Percentiles rank a stretch among this genome's conserved stretches.
Evolutionary conservation across 2,797 vertebrate species (phyloP).

Genomic region (Enteromius trimaculatus): DNA sequence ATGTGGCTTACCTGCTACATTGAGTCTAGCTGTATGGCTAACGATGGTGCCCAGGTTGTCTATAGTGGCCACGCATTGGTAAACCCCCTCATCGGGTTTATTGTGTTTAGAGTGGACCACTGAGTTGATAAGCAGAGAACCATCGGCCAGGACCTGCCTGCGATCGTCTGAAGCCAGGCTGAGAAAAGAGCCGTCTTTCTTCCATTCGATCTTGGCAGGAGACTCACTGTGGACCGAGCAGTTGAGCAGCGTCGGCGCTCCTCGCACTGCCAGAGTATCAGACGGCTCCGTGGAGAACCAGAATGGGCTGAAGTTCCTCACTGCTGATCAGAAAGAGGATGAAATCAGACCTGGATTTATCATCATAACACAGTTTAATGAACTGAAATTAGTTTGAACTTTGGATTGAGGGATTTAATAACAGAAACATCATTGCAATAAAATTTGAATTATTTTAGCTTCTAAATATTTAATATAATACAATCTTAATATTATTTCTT

Average conservation of each 20-base stretch:
- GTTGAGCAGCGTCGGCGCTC: constrained; percentile 86
- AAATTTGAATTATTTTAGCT: not conserved
- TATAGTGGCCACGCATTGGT: constrained; percentile 94
- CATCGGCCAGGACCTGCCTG: constrained; percentile 86
- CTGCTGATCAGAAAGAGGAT: constrained; percentile 66
- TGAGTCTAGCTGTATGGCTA: constrained; percentile 90
- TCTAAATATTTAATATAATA: not conserved
- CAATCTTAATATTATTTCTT: not conserved
- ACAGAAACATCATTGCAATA: constrained; percentile 14
- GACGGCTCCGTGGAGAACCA: constrained; percentile 90
- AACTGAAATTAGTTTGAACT: not conserved
- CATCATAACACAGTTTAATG: not conserved
- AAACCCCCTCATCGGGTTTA: constrained; percentile 96
- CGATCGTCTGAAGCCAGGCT: constrained; percentile 90
- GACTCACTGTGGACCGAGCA: constrained; percentile 87
- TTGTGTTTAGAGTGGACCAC: constrained; percentile 97
- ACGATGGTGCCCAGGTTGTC: constrained; percentile 93
- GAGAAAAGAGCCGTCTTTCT: constrained; percentile 93
- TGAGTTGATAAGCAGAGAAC: constrained; percentile 86
- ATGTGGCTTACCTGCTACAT: constrained; percentile 83
- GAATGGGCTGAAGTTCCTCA: constrained; percentile 90
- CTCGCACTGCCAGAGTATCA: constrained; percentile 85
- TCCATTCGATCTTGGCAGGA: constrained; percentile 88
- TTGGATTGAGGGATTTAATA: constrained; percentile 6
- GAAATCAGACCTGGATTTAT: not conserved